phyloP scores from a whole-genome alignment of 2,797 vertebrate species.

The Artibeus jamaicensis region DNA sequence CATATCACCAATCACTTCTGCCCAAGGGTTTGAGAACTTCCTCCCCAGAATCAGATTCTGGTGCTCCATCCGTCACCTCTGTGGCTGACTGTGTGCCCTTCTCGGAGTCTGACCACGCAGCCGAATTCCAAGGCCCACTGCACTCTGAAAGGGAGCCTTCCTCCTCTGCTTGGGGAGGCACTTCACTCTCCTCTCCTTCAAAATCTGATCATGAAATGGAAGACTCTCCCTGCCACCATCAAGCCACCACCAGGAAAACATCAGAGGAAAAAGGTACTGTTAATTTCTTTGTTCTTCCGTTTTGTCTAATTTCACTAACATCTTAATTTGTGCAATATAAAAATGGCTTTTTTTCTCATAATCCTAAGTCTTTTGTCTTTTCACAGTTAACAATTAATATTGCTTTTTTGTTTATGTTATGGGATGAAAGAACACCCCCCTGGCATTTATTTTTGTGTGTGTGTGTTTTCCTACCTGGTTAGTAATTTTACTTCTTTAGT shows the following conservation, averaged over 20 bases:
- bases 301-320: neutral
- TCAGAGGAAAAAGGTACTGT: conserved; percentile 83
- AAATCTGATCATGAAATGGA: conserved; percentile 82
- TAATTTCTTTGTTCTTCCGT: neutral
- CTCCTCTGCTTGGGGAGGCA: conserved; percentile 71
- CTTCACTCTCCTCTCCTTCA: conserved; percentile 81
- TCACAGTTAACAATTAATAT: neutral
- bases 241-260: conserved; percentile 71
- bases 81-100: conserved; percentile 81
- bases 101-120: conserved; percentile 77
- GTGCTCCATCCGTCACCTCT: conserved; percentile 83
- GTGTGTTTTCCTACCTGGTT: neutral
- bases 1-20: conserved; percentile 85
- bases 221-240: conserved; percentile 81
- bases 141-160: conserved; percentile 67
- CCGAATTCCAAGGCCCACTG: conserved; percentile 75
- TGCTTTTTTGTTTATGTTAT: neutral
- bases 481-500: neutral
- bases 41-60: conserved; percentile 86
- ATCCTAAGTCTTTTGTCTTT: neutral
- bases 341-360: neutral
- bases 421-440: neutral
- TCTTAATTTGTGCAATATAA: neutral
- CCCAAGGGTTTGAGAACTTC: conserved; percentile 83
- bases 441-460: neutral